phyloP scores from a whole-genome alignment of 2,888 invertebrate species.

The Nemapogon koenigi region DNA sequence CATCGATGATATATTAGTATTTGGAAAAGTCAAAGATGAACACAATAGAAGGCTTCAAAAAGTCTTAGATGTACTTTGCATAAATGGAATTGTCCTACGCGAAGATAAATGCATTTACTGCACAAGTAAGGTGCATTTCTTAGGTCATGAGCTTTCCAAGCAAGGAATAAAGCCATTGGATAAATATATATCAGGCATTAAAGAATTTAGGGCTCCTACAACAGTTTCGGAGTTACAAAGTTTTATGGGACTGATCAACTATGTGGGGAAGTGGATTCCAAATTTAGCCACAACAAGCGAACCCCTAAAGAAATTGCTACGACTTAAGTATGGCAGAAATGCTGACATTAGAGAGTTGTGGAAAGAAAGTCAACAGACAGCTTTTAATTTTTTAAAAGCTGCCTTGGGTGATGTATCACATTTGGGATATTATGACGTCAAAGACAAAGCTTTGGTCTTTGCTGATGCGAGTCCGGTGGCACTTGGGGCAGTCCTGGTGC shows the following conservation, averaged over 20 bases:
- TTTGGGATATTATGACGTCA: too few species aligned
- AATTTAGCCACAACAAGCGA: constrained; percentile 5
- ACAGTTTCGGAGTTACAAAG: constrained; percentile 3
- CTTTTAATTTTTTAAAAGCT: too few species aligned
- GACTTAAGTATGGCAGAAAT: too few species aligned
- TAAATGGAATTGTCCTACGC: constrained; percentile 1
- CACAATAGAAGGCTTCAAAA: constrained; percentile 1
- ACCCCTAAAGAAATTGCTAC: too few species aligned
- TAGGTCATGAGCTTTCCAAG: constrained; percentile 5
- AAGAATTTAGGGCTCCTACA: constrained; percentile 6
- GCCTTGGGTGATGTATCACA: too few species aligned
- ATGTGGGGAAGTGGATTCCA: constrained; percentile 7
- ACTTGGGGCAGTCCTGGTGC: too few species aligned
- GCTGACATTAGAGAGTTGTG: too few species aligned
- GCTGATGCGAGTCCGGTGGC: too few species aligned
- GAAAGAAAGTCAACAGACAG: too few species aligned
- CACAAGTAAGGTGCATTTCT: constrained; percentile 2
- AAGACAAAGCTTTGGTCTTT: too few species aligned
- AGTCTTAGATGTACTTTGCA: constrained; percentile 1
- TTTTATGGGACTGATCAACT: constrained; percentile 8
- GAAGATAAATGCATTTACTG: constrained; percentile 5
- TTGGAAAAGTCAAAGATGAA: neutral
- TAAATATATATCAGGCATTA: constrained; percentile 4
- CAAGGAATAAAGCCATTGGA: constrained; percentile 4
- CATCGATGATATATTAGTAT: constrained; percentile 14